Conservation (phyloP, 2,888 invertebrate species). For the Ischnura elegans region DNA sequence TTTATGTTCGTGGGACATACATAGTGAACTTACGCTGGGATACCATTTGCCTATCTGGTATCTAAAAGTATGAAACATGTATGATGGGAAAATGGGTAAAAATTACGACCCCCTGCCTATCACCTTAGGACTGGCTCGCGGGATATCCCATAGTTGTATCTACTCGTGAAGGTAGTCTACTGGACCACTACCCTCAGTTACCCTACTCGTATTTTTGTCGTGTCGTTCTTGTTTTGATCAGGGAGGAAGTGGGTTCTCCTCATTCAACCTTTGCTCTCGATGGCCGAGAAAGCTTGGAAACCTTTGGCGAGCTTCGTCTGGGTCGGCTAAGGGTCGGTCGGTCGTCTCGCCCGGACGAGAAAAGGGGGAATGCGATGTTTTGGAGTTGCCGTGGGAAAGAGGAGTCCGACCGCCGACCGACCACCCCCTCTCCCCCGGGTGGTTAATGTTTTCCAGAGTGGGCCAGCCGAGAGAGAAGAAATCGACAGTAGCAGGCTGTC, state of each 20-base stretch:
- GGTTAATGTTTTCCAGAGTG: constrained; percentile 27
- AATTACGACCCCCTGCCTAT: no score
- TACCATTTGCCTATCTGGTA: no score
- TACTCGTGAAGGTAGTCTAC: no score
- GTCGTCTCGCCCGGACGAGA: neutral
- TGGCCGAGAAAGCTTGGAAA: constrained; percentile 22
- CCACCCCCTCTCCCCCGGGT: neutral
- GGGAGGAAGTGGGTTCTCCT: neutral
- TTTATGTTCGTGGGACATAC: no score
- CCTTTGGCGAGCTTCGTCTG: neutral
- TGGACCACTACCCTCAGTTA: no score
- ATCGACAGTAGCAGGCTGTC: neutral
- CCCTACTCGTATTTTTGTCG: no score
- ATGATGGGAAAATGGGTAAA: no score
- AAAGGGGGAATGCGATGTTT: neutral
- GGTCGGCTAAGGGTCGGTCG: neutral
- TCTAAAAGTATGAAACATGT: no score
- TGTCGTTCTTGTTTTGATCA: neutral
- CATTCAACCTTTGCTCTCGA: neutral
- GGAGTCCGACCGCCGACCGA: neutral
- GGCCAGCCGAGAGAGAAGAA: neutral
- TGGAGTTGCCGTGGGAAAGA: neutral
- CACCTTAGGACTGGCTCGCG: no score
- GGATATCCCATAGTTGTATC: no score
- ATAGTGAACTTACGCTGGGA: no score